These are phyloP conservation scores for Taurulus bubalis DNA, from an alignment of 2,113 vertebrate species.

Conservation along the genomic window DNA sequence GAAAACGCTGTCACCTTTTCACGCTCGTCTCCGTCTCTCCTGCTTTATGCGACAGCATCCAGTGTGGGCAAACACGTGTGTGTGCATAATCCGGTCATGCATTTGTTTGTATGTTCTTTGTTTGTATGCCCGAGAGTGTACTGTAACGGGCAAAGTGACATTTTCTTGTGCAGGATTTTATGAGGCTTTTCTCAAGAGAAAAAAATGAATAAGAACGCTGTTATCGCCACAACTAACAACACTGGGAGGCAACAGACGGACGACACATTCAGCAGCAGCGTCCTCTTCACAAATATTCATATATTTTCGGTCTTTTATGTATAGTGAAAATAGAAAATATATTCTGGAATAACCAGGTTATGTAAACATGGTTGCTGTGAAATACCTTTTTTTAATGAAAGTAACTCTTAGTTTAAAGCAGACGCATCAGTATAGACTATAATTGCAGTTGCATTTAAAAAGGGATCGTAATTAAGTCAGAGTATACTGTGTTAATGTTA, in stretches of 20 bases:
- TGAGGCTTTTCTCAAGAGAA: conserved; percentile 15
- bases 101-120: conserved; percentile 32
- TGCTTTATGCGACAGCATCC: conserved; percentile 25
- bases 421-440: conserved; percentile 17
- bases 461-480: conserved; percentile 30
- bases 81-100: conserved; percentile 36
- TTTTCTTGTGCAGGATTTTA: not conserved
- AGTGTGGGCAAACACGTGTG: conserved; percentile 29
- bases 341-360: not conserved
- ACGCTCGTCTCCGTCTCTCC: conserved; percentile 25
- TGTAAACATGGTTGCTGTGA: not conserved
- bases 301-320: not conserved
- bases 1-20: conserved; percentile 67
- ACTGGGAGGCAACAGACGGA: not conserved
- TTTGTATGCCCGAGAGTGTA: not conserved
- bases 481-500: not conserved
- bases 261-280: not conserved
- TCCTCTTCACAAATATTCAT: not conserved
- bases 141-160: not conserved
- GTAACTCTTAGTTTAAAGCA: not conserved
- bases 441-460: conserved; percentile 8
- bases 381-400: not conserved
- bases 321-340: not conserved
- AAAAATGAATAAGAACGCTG: not conserved
- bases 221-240: not conserved